phyloP scores from a whole-genome alignment of 2,113 vertebrate species.

The Antennarius striatus region DNA sequence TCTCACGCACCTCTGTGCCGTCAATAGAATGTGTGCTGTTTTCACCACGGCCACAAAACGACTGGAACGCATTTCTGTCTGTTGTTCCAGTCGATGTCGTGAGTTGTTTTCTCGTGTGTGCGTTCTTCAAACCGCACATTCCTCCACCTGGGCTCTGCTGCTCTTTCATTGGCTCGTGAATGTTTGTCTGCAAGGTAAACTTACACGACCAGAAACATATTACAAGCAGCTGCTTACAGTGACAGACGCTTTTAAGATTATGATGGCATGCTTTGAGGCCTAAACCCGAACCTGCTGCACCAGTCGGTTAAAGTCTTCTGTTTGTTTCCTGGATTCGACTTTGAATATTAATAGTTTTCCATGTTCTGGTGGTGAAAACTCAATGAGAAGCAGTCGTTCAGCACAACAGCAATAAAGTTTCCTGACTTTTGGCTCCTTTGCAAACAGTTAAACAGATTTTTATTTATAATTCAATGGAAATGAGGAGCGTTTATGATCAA shows the following conservation, averaged over 20 bases:
- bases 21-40: not conserved
- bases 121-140: constrained; percentile 20
- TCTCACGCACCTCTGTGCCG: constrained; percentile 69
- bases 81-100: no score
- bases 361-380: not conserved
- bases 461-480: no score
- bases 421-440: not conserved
- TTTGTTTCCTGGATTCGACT: constrained; percentile 18
- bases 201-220: not conserved
- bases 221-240: constrained; percentile 4
- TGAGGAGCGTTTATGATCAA: no score
- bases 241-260: constrained; percentile 11
- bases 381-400: no score
- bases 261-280: not conserved
- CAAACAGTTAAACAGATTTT: not conserved
- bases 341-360: not conserved
- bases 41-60: not conserved
- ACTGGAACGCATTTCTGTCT: constrained; percentile 41
- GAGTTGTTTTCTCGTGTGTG: constrained; percentile 48
- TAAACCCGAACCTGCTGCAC: constrained; percentile 7
- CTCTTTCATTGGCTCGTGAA: not conserved
- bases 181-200: not conserved
- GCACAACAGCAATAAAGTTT: no score
- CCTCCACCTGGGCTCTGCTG: not conserved
- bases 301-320: not conserved